Percentiles rank a stretch among this genome's conserved stretches.
Evolutionary conservation across 1,140 invertebrate genomes (phyloP).

Genomic region (Parasteatoda tepidariorum): DNA sequence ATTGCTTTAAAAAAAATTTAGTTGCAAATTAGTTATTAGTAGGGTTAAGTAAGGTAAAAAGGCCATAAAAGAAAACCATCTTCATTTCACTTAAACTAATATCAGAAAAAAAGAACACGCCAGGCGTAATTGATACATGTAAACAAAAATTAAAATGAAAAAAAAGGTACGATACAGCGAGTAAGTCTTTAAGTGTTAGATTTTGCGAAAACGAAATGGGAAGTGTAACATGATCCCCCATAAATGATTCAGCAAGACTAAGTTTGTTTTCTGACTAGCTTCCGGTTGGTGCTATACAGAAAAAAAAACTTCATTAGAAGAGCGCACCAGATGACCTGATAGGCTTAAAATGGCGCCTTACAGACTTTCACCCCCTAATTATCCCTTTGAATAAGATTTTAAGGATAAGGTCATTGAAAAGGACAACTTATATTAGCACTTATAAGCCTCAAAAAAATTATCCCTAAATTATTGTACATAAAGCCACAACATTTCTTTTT

Average conservation of each 20-base stretch:
- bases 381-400: constrained; percentile 40
- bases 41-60: too few species aligned
- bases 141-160: not conserved
- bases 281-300: not conserved
- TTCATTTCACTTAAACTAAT: too few species aligned
- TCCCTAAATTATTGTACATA: not conserved
- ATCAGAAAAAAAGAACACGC: too few species aligned
- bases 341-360: constrained; percentile 36
- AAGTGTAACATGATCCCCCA: constrained; percentile 4
- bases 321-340: constrained; percentile 20
- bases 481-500: too few species aligned
- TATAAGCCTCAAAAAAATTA: constrained; percentile 29
- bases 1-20: too few species aligned
- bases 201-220: not conserved
- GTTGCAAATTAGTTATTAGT: too few species aligned
- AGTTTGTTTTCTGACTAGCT: constrained; percentile 3
- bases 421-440: constrained; percentile 42
- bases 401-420: constrained; percentile 36
- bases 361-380: constrained; percentile 36
- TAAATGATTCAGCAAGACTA: constrained; percentile 6
- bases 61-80: too few species aligned
- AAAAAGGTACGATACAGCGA: not conserved
- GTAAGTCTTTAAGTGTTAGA: too few species aligned
- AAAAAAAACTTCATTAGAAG: constrained; percentile 26
- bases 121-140: too few species aligned